phyloP scores from a whole-genome alignment of 2,888 invertebrate species.

The Taphrorychus bicolor region DNA sequence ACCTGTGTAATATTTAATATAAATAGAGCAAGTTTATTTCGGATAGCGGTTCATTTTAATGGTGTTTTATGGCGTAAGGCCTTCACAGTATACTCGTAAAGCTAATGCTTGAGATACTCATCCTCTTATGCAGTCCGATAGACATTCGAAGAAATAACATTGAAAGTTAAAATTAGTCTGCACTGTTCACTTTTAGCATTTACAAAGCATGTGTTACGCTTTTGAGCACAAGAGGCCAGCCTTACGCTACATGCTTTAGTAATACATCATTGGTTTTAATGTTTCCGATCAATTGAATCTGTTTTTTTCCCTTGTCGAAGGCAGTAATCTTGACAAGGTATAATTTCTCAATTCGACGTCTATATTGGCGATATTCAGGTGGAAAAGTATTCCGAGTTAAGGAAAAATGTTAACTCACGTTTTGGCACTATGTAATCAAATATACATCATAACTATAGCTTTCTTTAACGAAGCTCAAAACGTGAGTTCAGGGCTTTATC shows the following conservation, averaged over 20 bases:
- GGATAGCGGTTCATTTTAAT: not conserved
- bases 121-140: not conserved
- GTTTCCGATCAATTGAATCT: constrained; percentile 20
- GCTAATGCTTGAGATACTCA: not conserved
- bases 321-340: not conserved
- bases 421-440: constrained; percentile 38
- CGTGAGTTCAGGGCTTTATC: constrained; percentile 26
- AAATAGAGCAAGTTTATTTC: not conserved
- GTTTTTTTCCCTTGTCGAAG: not conserved
- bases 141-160: not conserved
- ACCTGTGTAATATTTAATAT: constrained; percentile 1
- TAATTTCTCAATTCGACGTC: not conserved
- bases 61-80: not conserved
- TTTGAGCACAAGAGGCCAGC: constrained; percentile 24
- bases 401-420: constrained; percentile 32
- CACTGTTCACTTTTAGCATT: constrained; percentile 22
- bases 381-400: not conserved
- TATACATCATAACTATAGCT: constrained; percentile 37
- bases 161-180: constrained; percentile 20
- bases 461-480: constrained; percentile 27
- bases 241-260: constrained; percentile 17
- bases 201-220: constrained; percentile 28
- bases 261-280: constrained; percentile 24
- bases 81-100: not conserved
- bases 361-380: no score